Evolutionary conservation across 2,797 vertebrate genomes (phyloP), one percentile per base, ranked within the genome.

Genomic region (Hippocampus kuda): DNA sequence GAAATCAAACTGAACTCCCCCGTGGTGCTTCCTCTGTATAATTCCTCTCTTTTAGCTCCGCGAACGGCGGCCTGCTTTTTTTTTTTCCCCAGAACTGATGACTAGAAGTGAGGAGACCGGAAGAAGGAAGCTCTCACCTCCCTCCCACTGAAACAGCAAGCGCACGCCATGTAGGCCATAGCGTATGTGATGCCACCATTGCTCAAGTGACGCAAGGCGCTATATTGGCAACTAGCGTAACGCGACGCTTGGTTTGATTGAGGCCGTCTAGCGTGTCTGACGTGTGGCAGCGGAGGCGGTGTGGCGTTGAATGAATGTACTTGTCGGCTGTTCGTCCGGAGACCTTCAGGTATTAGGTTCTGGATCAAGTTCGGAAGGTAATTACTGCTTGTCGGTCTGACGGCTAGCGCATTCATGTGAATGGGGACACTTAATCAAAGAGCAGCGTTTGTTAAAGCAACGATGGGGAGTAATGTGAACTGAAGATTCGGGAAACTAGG

Each of bases 291-390:
- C 65, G 77, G 46, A 76, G 80, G 73, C 71, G 72, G 77, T 79
- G 73, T 80, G 68, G 69, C 75, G 81, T 86, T 89, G 81, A 88
- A 77, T 81, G 79, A 82, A 75, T 69, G 64, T 76, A 73, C 70
- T 70, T 75, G 79, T 26, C 79, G 73, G 74, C 71, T 77, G 61
- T 77, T 82, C 42, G 27, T 75, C 70, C 70, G 8, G 65, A 48
- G 69, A 72, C 74, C 64, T 73, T 75, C 65, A 79, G 83, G 84
- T 84, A 79, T 83, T 80, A 70, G 74, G 80, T 85, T 88, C 73
- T 77, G 73, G 81, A 79, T 88, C 79, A 73, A 53, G 73, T 88
- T 87, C 73, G 71, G 59, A 34, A 20, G 68, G 81, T 87, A 83
- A 85, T 87, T 88, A 86, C 80, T 72, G 80, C 68, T 83, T 42